Conservation (phyloP, 2,113 vertebrate genomes). For the Leucosticte australis region DNA sequence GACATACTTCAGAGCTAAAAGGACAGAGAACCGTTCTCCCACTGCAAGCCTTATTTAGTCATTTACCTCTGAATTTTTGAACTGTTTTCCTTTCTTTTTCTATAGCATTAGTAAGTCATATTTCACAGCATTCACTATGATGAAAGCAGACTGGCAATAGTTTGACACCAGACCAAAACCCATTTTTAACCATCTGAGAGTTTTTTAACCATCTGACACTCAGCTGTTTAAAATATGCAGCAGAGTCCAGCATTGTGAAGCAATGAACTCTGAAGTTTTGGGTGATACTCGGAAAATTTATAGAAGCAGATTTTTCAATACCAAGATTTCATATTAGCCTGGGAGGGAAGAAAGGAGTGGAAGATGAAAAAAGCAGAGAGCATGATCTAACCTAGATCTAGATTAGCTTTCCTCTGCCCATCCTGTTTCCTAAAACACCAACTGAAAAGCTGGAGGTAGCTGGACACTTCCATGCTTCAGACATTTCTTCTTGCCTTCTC, state of each 20-base stretch:
- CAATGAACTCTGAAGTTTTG: not conserved
- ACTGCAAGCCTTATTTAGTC: slow-evolving; percentile 40
- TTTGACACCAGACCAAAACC: not conserved
- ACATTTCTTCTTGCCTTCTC: not conserved
- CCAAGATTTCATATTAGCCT: not conserved
- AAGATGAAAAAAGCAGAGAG: not conserved
- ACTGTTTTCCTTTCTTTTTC: slow-evolving; percentile 28
- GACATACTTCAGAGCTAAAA: not conserved
- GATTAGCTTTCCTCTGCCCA: not conserved
- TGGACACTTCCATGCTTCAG: not conserved
- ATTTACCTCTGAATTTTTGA: not conserved
- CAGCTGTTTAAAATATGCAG: not conserved
- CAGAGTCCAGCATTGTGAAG: not conserved
- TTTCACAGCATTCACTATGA: not conserved
- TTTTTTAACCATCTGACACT: not conserved
- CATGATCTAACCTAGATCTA: not conserved
- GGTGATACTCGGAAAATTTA: not conserved
- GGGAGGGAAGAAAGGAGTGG: not conserved
- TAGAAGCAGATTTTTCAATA: not conserved
- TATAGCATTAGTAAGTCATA: not conserved
- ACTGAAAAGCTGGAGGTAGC: not conserved
- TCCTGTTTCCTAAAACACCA: not conserved
- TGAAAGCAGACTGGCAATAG: not conserved
- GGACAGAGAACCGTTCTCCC: not conserved
- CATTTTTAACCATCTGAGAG: not conserved